A percentile compares a stretch with the other conserved stretches of the same genome.
phyloP scores from a whole-genome alignment of 2,888 invertebrate genomes.

The Phalera bucephala region DNA sequence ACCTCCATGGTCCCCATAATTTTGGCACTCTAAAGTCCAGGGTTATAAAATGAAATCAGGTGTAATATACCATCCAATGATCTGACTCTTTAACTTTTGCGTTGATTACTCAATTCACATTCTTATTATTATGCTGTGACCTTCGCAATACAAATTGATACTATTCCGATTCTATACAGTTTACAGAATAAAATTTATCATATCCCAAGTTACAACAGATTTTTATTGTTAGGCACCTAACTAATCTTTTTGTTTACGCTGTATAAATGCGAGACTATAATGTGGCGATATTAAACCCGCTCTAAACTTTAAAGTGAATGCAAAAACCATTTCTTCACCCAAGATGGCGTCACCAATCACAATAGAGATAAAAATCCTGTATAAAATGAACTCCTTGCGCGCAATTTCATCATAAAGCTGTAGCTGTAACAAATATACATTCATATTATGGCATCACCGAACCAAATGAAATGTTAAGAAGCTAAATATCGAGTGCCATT shows the following conservation, averaged over 20 bases:
- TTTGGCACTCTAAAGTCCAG: too few species aligned
- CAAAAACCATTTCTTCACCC: conserved; percentile 13
- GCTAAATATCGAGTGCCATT: conserved; percentile 4
- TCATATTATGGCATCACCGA: conserved; percentile 4
- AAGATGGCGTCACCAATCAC: conserved; percentile 7
- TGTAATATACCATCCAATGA: too few species aligned
- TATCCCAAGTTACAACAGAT: too few species aligned
- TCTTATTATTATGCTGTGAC: too few species aligned
- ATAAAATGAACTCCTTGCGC: conserved; percentile 4
- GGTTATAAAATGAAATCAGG: too few species aligned
- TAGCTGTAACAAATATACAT: conserved; percentile 10
- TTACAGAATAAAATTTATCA: too few species aligned
- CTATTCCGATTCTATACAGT: too few species aligned
- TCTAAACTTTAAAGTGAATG: conserved; percentile 23
- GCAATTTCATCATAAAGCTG: conserved; percentile 15
- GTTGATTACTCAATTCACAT: too few species aligned
- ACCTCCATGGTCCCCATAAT: too few species aligned
- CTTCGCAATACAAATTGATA: too few species aligned
- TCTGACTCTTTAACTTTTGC: too few species aligned
- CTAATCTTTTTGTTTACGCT: conserved; percentile 5
- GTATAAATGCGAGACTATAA: conserved; percentile 14
- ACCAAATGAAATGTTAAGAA: conserved; percentile 4
- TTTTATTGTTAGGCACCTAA: conserved; percentile 10
- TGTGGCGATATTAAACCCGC: conserved; percentile 10
- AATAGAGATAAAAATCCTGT: conserved; percentile 14